Percentiles rank a stretch among this genome's conserved stretches.
Evolutionary conservation across 2,113 vertebrate species (phyloP).

Genomic region (Atrichornis clamosus): DNA sequence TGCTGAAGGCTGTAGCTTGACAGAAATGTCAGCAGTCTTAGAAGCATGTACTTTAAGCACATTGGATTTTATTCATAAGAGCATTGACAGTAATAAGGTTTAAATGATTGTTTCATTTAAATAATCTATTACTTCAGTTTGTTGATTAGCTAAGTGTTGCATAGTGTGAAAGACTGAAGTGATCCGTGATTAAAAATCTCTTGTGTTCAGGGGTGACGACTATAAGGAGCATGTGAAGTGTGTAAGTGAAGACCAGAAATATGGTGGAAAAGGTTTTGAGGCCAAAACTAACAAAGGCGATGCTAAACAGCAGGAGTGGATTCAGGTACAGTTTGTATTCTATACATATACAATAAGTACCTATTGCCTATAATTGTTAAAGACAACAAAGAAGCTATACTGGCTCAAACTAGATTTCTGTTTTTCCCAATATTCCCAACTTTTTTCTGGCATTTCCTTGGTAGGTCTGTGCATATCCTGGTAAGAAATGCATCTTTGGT

Average conservation of each 20-base stretch:
- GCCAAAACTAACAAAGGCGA: constrained; percentile 89
- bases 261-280: constrained; percentile 90
- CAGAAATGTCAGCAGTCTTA: background rate
- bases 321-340: constrained; percentile 75
- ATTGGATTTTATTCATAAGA: background rate
- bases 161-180: background rate
- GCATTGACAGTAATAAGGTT: fast-evolving
- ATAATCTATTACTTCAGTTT: background rate
- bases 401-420: background rate
- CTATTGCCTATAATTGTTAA: background rate
- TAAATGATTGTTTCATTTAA: background rate
- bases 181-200: background rate
- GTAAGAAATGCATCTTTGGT: background rate
- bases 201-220: constrained; percentile 80
- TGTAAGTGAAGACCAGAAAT: constrained; percentile 92
- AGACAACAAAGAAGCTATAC: background rate
- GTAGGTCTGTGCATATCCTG: background rate
- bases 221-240: constrained; percentile 88
- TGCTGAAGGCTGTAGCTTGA: background rate
- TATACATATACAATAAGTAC: background rate
- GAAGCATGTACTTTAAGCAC: background rate
- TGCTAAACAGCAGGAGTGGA: constrained; percentile 92
- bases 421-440: background rate
- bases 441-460: background rate
- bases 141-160: background rate